Conservation (phyloP, 2,113 vertebrate genomes). For the Nothoprocta perdicaria region DNA sequence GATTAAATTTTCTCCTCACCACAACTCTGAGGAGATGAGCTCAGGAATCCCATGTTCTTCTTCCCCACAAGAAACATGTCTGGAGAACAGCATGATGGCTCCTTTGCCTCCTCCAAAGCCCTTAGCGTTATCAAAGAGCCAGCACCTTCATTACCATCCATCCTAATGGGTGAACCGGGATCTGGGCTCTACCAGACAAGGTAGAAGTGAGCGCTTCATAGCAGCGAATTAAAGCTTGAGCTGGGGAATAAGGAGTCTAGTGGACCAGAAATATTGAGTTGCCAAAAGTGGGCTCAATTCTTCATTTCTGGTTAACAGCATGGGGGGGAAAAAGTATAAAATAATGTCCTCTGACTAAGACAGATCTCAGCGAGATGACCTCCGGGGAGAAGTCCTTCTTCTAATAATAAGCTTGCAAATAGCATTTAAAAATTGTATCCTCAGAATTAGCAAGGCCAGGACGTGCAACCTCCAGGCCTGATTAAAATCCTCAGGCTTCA, state of each 20-base stretch:
- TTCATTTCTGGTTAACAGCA: neutral
- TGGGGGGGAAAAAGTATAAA: neutral
- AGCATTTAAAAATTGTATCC: neutral
- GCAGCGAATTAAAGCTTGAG: neutral
- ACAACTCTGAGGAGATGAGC: slow-evolving; percentile 28
- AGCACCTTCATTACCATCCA: neutral
- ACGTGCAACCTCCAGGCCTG: neutral
- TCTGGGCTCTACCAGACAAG: neutral
- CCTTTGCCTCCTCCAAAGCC: neutral
- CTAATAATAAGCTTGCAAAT: neutral
- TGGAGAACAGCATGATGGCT: neutral
- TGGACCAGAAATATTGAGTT: accelerated
- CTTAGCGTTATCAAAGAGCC: neutral
- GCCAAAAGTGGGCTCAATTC: accelerated
- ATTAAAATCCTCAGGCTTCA: slow-evolving; percentile 35
- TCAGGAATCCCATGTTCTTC: slow-evolving; percentile 32
- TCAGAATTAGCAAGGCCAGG: neutral
- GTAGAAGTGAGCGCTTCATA: neutral
- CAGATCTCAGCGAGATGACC: neutral
- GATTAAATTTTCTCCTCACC: slow-evolving; percentile 66
- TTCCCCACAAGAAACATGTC: slow-evolving; percentile 42
- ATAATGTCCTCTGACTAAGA: neutral
- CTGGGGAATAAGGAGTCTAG: too few species aligned
- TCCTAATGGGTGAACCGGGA: neutral
- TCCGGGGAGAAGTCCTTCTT: neutral